Conservation (phyloP, 2,888 invertebrate genomes). For the Cordilura impudica region DNA sequence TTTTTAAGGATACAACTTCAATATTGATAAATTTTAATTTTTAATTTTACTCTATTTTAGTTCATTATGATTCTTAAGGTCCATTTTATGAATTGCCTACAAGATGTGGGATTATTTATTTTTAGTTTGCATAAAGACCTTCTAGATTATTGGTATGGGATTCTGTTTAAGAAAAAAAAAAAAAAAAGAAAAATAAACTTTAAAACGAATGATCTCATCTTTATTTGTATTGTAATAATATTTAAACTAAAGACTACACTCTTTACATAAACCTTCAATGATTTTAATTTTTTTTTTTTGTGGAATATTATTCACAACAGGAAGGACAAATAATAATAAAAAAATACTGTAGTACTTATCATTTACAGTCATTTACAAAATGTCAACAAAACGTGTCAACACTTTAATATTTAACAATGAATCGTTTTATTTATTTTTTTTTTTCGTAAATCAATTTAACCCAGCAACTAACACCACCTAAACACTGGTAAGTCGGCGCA, state of each 20-base stretch:
- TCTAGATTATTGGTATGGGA: neutral
- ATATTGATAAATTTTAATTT: too few relatives aligned
- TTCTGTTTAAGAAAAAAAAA: too few relatives aligned
- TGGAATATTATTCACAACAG: neutral
- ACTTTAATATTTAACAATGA: conserved; percentile 2
- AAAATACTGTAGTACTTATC: neutral
- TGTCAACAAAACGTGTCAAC: conserved; percentile 35
- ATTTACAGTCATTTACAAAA: conserved; percentile 2
- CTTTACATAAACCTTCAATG: neutral
- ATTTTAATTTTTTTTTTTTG: neutral
- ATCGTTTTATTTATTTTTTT: neutral
- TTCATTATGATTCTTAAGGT: too few relatives aligned
- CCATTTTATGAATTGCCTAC: too few relatives aligned
- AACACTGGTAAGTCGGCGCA: neutral
- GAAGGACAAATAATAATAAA: conserved; percentile 35
- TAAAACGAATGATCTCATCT: neutral
- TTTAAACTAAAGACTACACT: neutral
- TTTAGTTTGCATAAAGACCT: too few relatives aligned
- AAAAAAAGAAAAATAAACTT: neutral
- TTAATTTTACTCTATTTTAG: too few relatives aligned
- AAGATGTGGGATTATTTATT: too few relatives aligned
- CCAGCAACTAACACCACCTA: neutral
- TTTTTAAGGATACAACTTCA: too few relatives aligned
- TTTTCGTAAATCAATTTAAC: neutral
- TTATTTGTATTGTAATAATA: neutral